Evolutionary conservation across 2,888 invertebrate species (phyloP), one percentile per base, ranked within the genome.

Genomic region (Phorcus lineatus): DNA sequence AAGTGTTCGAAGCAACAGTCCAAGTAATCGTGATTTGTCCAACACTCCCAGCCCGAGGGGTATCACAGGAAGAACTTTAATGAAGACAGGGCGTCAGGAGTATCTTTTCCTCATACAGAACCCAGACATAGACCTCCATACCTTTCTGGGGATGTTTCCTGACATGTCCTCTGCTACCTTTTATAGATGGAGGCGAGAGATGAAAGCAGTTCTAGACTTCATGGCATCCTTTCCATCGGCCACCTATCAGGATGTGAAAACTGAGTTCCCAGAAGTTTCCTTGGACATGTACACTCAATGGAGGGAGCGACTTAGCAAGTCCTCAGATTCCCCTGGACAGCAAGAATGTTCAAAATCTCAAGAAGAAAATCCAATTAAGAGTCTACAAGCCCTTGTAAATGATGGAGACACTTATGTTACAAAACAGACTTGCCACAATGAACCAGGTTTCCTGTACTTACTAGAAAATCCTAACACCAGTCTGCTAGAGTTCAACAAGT

Each of bases 141-240:
- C 82, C 54, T 81, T 86, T 62, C 54, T 66, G 11, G 24, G 74
- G 9, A 78, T 79, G 40, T 84, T 81, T 74, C 82, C 82, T n/a
- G 79, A 75, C 31, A 76, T 74, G 17, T 82, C 84, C n/a, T 76
- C 77, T 19, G 75, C 79, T 36, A 82, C 79, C 16, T 84, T 84
- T 67, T 82, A 84, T 52, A 75, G 84, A 16, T 84, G 84, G 84
- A 84, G 82, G 70, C 81, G 82, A 78, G 82, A 84, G 74, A 54
- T 82, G 31, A 84, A 82, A 57, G 80, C 81, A 52, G 78, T 81
- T 28, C 22, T 82, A 1, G 82, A 82, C 52, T 82, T 70, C 57
- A 55, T 79, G 28, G 24, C 67, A 36, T 31, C 55, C 7, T 52
- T 55, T 24, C 74, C 57, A 7, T 54, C 74, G 47, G 36, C 74